Evolutionary conservation across 2,113 vertebrate genomes (phyloP).

Genomic region (Mohoua ochrocephala): DNA sequence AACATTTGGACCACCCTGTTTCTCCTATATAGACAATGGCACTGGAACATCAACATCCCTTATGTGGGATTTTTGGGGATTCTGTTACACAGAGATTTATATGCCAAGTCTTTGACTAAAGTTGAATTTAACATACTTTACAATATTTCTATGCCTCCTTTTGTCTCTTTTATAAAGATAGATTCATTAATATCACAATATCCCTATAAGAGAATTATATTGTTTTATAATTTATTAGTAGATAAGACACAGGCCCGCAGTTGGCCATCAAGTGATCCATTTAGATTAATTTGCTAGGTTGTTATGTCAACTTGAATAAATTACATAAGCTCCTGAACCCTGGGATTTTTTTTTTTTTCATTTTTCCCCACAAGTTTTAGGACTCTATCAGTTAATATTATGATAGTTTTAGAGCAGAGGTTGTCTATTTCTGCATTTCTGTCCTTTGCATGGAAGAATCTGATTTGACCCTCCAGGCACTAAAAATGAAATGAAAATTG

Average conservation of each 20-base stretch:
- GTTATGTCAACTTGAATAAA: not conserved
- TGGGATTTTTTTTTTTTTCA: not conserved
- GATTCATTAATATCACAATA: not conserved
- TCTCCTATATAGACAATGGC: not conserved
- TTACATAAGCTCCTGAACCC: not conserved
- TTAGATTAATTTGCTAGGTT: not conserved
- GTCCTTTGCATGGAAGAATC: not conserved
- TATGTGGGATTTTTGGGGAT: not conserved
- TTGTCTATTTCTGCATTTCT: not conserved
- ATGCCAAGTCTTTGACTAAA: not conserved
- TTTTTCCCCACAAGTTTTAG: fast-evolving
- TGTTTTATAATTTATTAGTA: not conserved
- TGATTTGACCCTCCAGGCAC: not conserved
- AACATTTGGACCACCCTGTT: not conserved
- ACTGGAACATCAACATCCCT: not conserved
- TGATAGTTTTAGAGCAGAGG: not conserved
- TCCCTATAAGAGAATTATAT: not conserved
- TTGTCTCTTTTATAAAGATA: not conserved
- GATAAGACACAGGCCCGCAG: not conserved
- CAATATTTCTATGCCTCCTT: not conserved
- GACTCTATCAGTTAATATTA: not conserved
- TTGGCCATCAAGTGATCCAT: not conserved
- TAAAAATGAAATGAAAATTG: not conserved
- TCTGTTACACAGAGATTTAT: not conserved
- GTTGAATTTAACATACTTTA: not conserved